Conservation (phyloP, 2,797 vertebrate species). For the Argyrosomus regius region DNA sequence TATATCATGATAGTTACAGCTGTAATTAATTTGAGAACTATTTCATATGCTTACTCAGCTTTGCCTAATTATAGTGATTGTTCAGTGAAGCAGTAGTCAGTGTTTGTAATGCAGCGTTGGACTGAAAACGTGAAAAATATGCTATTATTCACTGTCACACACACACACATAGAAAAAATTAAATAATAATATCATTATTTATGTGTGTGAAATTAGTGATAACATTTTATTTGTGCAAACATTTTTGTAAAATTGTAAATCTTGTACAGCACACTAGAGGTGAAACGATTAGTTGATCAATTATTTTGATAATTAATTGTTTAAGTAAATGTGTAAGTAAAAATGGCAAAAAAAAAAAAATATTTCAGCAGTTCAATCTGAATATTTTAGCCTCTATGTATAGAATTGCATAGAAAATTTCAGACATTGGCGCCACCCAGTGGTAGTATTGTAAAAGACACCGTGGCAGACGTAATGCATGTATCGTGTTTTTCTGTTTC, state of each 20-base stretch:
- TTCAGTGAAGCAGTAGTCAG: background rate
- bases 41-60: constrained; percentile 43
- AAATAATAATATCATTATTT: no score
- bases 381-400: background rate
- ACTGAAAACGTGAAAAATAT: constrained; percentile 8
- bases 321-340: background rate
- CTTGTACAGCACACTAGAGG: background rate
- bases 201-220: background rate
- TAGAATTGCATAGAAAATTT: background rate
- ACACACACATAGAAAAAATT: no score
- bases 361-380: no score
- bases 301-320: background rate
- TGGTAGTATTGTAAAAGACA: constrained; percentile 1
- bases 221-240: background rate
- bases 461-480: background rate
- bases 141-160: background rate
- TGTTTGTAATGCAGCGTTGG: background rate
- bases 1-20: constrained; percentile 25
- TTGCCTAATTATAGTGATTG: constrained; percentile 43
- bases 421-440: constrained; percentile 20
- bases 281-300: background rate
- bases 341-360: no score
- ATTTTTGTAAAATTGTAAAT: background rate
- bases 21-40: constrained; percentile 46
- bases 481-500: background rate